Base-by-base conservation (phyloP, 2,888 invertebrate genomes). In the Hydropsyche betteni region DNA sequence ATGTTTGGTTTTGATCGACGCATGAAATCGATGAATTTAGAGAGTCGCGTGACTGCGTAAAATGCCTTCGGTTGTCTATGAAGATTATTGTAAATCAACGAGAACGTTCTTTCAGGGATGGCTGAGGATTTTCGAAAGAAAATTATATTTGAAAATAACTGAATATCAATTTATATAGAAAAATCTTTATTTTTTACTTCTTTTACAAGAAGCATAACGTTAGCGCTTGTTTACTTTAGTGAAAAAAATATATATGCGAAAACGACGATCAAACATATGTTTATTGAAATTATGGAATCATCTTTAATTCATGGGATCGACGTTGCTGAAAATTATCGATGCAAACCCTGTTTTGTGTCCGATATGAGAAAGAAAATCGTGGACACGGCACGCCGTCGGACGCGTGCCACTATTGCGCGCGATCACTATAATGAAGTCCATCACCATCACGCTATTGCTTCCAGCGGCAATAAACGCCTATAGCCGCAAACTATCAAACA, bases 341-440 rank as follows among this genome's bases (percentile, higher is more conserved):
- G 69, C 4, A 50, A 44, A 50, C 3, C 10, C 34, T 64, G 36
- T 36, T 33, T 33, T 64, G 36, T 16, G 5, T 16, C 34, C 34
- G 64, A 64, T 14, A 24, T 16, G 0, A 34, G 64, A 64, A 64
- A n/a, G 58, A 58, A n/a, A 24, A 44, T 58, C 72, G 24, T 36
- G 61, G 34, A 61, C n/a, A 33, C 61, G 24, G 61, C 36, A 64
- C 34, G 64, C 36, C 24, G 64, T 33, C 33, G 14, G 72, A 61
- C 72, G 72, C 72, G 72, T 72, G 72, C 72, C 72, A 61, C 55
- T 38, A 58, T 50, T 6, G 69, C 64, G 12, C 34, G 61, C 16
- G 72, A 61, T 58, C 55, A 72, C 72, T 55, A 61, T 72, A 72
- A 72, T 72, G 72, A 72, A 72, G 72, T 58, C 50, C 58, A 72